phyloP scores from a whole-genome alignment of 92 coral and sea anemone species.

The Epizoanthus fatuus region DNA sequence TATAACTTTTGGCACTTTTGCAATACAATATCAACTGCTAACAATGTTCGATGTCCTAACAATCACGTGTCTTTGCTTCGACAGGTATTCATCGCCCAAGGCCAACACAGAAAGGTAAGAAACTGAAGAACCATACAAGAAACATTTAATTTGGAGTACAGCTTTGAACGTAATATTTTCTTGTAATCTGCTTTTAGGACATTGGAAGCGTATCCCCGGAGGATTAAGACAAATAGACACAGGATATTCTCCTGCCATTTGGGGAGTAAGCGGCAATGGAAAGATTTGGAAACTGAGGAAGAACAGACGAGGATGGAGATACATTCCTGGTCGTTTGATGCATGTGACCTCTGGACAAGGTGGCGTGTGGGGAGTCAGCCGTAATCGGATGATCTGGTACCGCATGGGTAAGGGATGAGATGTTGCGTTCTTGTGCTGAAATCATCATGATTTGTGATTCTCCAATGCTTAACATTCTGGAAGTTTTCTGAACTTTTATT shows the following conservation, averaged over 20 bases:
- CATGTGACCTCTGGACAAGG: slow-evolving; percentile 51
- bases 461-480: no score
- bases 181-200: neutral
- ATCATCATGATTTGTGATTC: no score
- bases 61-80: neutral
- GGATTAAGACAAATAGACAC: slow-evolving; percentile 36
- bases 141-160: no score
- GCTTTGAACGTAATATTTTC: no score
- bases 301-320: slow-evolving; percentile 26
- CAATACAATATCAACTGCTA: no score
- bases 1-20: no score
- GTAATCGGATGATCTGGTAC: slow-evolving; percentile 9
- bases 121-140: neutral
- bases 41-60: neutral
- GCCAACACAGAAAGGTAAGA: slow-evolving; percentile 20
- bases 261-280: slow-evolving; percentile 32
- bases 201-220: slow-evolving; percentile 34
- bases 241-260: slow-evolving; percentile 24
- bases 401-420: slow-evolving; percentile 13
- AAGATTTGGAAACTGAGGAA: slow-evolving; percentile 38
- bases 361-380: slow-evolving; percentile 55
- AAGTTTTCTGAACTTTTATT: no score
- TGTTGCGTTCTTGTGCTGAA: no score
- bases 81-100: slow-evolving; percentile 33
- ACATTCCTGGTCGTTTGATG: slow-evolving; percentile 25